Evolutionary conservation across 2,113 vertebrate genomes (phyloP).

Genomic region (Mesembrinibis cayennensis): DNA sequence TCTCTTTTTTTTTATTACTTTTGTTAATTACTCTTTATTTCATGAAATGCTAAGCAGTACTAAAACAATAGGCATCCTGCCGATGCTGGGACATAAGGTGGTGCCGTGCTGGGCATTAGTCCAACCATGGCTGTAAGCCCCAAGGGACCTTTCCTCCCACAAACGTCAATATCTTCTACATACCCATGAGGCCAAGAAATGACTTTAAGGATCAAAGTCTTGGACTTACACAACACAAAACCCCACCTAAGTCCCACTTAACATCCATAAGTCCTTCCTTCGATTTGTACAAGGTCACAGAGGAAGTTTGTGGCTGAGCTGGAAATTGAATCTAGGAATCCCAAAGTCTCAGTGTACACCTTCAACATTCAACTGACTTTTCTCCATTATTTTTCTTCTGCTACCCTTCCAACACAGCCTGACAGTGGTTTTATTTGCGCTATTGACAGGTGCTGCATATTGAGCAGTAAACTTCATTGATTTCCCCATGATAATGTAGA

Average conservation of each 20-base stretch:
- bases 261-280: background rate
- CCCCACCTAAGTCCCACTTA: background rate
- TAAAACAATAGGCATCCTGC: background rate
- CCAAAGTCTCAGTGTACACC: background rate
- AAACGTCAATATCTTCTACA: background rate
- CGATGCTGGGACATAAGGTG: background rate
- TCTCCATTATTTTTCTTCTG: background rate
- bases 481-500: background rate
- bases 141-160: background rate
- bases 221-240: background rate
- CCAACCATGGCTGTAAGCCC: background rate
- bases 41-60: background rate
- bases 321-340: background rate
- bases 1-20: background rate
- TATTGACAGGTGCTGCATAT: background rate
- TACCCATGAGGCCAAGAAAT: background rate
- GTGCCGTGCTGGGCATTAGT: fast-evolving
- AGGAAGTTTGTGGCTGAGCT: background rate
- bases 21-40: background rate
- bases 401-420: background rate
- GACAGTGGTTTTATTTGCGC: background rate
- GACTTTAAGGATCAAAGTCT: background rate
- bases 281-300: fast-evolving
- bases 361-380: background rate
- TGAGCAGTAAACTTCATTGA: background rate